Conservation (phyloP, 35 echinoderm and acorn worm genomes). For the Patiria miniata region DNA sequence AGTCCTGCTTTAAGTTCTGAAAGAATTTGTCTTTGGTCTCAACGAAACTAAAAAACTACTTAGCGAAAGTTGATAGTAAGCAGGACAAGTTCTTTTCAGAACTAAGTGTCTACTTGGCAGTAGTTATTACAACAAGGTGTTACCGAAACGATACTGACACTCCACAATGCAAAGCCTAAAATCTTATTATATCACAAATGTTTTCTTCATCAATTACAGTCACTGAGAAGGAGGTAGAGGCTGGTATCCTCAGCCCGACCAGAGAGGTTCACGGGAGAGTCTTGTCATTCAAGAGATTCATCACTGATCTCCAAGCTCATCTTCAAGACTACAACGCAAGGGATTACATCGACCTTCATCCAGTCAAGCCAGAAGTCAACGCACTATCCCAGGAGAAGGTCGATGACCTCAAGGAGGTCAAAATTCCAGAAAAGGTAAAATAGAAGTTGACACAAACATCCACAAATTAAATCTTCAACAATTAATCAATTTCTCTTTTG, state of each 20-base stretch:
- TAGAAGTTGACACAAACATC: neutral
- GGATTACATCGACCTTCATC: conserved; percentile 84
- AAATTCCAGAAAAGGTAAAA: conserved; percentile 61
- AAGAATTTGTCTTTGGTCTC: no score
- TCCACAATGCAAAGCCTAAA: no score
- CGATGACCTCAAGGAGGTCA: conserved; percentile 64
- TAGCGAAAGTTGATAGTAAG: no score
- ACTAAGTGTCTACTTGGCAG: no score
- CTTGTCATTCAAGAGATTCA: conserved; percentile 62
- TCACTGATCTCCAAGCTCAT: conserved; percentile 72
- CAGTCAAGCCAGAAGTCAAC: conserved; percentile 76
- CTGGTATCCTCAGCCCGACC: conserved; percentile 17
- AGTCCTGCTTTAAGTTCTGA: no score
- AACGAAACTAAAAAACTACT: no score
- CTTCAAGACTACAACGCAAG: conserved; percentile 82
- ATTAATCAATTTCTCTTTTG: neutral
- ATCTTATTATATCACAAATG: neutral
- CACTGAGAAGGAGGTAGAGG: conserved; percentile 67
- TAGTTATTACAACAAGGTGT: no score
- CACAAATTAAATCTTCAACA: neutral
- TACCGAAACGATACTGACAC: no score
- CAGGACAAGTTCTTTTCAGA: no score
- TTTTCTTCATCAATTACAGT: conserved; percentile 15
- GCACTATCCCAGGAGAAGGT: conserved; percentile 43
- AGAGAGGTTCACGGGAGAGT: conserved; percentile 10